Percentiles rank a stretch among this genome's conserved stretches.
Evolutionary conservation across 2,797 vertebrate species (phyloP).

Genomic region (Muscicapa comitata): DNA sequence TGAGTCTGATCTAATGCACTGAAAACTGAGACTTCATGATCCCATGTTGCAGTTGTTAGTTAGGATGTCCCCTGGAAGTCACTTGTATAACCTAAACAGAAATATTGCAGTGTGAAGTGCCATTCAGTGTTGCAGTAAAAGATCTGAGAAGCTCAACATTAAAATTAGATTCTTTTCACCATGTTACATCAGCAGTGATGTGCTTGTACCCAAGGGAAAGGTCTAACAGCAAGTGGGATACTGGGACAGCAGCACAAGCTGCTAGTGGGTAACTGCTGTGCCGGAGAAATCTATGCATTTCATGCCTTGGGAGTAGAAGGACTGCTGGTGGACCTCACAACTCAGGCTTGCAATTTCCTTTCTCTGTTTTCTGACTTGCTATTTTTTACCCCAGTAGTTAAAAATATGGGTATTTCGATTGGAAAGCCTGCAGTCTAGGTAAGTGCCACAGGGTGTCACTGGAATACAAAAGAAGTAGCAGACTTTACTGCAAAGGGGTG

Average conservation of each 20-base stretch:
- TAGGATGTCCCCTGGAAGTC: neutral
- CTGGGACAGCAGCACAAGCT: neutral
- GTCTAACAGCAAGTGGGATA: neutral
- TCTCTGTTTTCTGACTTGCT: neutral
- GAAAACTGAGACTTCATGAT: neutral
- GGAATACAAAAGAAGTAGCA: neutral
- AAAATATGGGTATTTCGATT: rapidly evolving
- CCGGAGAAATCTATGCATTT: neutral
- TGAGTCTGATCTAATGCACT: neutral
- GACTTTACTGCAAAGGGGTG: neutral
- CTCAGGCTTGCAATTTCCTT: neutral
- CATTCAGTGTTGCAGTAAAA: neutral
- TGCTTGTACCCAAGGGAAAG: neutral
- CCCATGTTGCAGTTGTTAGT: neutral
- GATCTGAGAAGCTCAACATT: neutral
- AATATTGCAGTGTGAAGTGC: rapidly evolving
- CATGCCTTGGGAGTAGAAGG: neutral
- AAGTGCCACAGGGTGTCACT: conserved; percentile 43
- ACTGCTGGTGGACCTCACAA: neutral
- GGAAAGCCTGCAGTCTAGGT: neutral
- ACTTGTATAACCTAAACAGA: neutral
- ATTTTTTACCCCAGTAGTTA: neutral
- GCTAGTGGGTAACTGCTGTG: neutral
- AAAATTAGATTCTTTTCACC: neutral
- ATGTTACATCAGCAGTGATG: neutral